Evolutionary conservation across 2,888 invertebrate species (phyloP), one percentile per base, ranked within the genome.

Genomic region (Odontocerum albicorne): DNA sequence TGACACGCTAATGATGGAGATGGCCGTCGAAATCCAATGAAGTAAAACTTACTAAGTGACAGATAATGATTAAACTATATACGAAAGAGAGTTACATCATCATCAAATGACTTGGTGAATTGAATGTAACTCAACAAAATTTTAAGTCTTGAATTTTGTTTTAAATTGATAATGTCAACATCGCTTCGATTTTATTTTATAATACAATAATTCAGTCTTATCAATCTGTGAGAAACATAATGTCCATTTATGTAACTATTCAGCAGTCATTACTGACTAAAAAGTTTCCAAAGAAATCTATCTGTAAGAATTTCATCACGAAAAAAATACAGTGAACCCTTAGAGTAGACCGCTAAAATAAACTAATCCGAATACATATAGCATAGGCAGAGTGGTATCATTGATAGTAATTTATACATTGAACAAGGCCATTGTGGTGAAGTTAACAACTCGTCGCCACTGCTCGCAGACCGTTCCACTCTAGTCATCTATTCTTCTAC

Each of bases 121-220:
- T 49, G 47, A 47, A 54, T 15, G 27, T 47, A 40, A 49, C 47
- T 35, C 27, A 13, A 35, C 27, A 27, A 20, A 51, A 35, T 38
- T n/a, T 50, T 49, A 51, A 59, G 56, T 57, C 55, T 59, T 59
- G 38, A 43, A 44, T 52, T 56, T 56, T 52, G 50, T 54, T 49
- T 52, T 53, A 53, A 50, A 38, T 52, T 53, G 53, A 55, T 54
- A 50, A 27, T 43, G 36, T 39, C 44, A 43, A 59, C 42, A 19
- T 46, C 51, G 38, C 47, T 47, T 54, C 56, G 47, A 50, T 49
- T 45, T 51, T 47, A 44, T 47, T 49, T 46, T 57, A 59, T 56
- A 60, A 57, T 60, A 60, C 60, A 60, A 47, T 22, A 59, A 60
- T 54, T 60, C 60, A 60, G 60, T 60, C 60, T 60, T 60, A 55